Base-by-base conservation (phyloP, 1,140 invertebrate genomes). In the Lanistes nyassanus region DNA sequence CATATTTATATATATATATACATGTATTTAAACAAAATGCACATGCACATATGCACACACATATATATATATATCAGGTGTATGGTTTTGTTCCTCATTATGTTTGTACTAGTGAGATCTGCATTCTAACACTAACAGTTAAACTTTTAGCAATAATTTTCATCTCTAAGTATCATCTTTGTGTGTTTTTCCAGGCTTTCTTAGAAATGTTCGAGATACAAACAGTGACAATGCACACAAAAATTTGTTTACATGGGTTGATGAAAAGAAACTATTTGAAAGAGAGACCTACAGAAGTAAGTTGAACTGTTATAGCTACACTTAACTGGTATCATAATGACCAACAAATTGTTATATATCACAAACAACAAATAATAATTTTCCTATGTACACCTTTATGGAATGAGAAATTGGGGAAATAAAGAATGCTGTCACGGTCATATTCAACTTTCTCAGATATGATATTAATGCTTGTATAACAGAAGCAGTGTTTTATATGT, bases 201-300 rank as follows among this genome's bases (percentile, higher is more conserved):
- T 87, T 0, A 83, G 71, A 56, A 83, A 65, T 76, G 72, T 83
- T 1, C 81, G 82, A 47, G 58, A 79, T 42, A 39, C 77, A 19
- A 56, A 70, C 13, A 76, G 77, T 74, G 85, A 88, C 74, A 74
- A 64, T 62, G 83, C 88, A 3, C 70, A 68, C 53, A 65, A 81
- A 34, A 81, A 81, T 16, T 78, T 89, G 9, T 88, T 89, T 79
- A 36, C 66, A 3, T 85, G 80, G 78, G 64, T 89, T 29, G 82
- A 88, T 83, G 87, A 89, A 78, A 85, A 87, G 21, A 79, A 80
- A 55, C 76, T 89, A 1, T 89, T 88, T 82, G 66, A 23, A 11
- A 82, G 81, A 76, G 79, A 79, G 68, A 89, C 88, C 29, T 89
- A 84, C 74, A 82, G 85, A 83, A 78, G 88, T 88, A 79, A 75